Evolutionary conservation across 2,888 invertebrate genomes (phyloP).

Genomic region (Eristalinus aeneus): DNA sequence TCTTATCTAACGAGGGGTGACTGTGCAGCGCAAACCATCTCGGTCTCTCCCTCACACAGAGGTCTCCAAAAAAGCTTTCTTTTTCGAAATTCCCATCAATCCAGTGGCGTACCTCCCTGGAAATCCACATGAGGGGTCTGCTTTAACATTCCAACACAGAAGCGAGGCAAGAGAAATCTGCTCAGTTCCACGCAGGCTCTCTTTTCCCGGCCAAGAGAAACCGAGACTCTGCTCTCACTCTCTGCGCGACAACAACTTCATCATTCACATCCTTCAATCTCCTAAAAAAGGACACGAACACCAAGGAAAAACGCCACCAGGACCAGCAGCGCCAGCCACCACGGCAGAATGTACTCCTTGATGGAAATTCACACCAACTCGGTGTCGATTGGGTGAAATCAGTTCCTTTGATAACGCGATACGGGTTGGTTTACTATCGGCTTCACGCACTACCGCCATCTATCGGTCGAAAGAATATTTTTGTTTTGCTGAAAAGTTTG

Average conservation of each 20-base stretch:
- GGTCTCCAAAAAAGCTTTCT: conserved; percentile 47
- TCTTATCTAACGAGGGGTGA: conserved; percentile 38
- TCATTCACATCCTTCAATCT: conserved; percentile 42
- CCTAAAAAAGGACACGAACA: conserved; percentile 19
- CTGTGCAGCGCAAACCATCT: not conserved
- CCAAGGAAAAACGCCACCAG: conserved; percentile 19
- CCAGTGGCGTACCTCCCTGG: conserved; percentile 44
- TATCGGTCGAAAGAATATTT: conserved; percentile 25
- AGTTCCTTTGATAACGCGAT: conserved; percentile 71
- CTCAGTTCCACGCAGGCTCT: conserved; percentile 45
- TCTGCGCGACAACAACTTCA: conserved; percentile 25
- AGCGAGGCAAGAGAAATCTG: conserved; percentile 12
- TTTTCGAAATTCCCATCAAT: conserved; percentile 49
- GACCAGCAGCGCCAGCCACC: conserved; percentile 4
- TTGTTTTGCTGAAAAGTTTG: conserved; percentile 1
- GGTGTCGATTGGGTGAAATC: conserved; percentile 69
- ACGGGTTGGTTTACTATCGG: conserved; percentile 62
- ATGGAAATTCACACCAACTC: conserved; percentile 69
- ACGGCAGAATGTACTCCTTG: conserved; percentile 47
- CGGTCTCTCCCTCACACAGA: not conserved
- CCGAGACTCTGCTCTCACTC: not conserved
- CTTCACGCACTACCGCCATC: conserved; percentile 62
- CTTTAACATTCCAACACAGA: not conserved
- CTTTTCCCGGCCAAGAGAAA: conserved; percentile 40
- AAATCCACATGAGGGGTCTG: not conserved